A percentile compares a stretch with the other conserved stretches of the same genome.
Evolutionary conservation across 2,888 invertebrate genomes (phyloP).

Genomic region (Diaperis boleti): DNA sequence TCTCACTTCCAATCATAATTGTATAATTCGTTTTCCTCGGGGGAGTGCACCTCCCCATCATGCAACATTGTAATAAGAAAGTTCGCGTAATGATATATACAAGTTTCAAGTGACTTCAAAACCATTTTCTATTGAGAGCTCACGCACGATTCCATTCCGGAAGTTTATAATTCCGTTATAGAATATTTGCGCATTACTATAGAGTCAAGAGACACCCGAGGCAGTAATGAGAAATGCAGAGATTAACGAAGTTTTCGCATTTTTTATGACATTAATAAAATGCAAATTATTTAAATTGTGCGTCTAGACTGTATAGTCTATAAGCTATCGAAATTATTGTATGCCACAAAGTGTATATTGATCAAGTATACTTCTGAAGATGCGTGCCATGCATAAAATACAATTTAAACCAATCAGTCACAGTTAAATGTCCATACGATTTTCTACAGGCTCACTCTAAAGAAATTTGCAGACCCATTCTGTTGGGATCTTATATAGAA

Average conservation of each 20-base stretch:
- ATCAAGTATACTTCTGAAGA: too few species aligned
- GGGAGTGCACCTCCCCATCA: slow-evolving; percentile 37
- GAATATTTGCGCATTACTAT: background rate
- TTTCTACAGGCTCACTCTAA: too few species aligned
- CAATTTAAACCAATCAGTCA: too few species aligned
- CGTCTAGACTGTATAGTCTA: too few species aligned
- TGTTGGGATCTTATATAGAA: too few species aligned
- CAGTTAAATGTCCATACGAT: too few species aligned
- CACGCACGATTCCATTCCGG: slow-evolving; percentile 33
- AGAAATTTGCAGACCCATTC: too few species aligned
- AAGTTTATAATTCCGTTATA: slow-evolving; percentile 38
- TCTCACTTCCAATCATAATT: slow-evolving; percentile 39
- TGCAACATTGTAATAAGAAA: slow-evolving; percentile 37
- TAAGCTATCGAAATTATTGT: too few species aligned
- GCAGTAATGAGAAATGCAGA: background rate
- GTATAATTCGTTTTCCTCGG: slow-evolving; percentile 34
- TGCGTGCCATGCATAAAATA: too few species aligned
- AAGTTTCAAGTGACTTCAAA: slow-evolving; percentile 10
- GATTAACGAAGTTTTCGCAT: background rate
- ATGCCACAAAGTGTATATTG: too few species aligned
- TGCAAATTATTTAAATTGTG: too few species aligned
- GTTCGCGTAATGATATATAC: slow-evolving; percentile 32
- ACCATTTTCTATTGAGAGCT: slow-evolving; percentile 22
- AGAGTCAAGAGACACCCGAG: background rate
- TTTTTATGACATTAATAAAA: too few species aligned